A percentile compares a stretch with the other conserved stretches of the same genome.
phyloP scores from a whole-genome alignment of 2,888 invertebrate species.

The Pollenia angustigena region DNA sequence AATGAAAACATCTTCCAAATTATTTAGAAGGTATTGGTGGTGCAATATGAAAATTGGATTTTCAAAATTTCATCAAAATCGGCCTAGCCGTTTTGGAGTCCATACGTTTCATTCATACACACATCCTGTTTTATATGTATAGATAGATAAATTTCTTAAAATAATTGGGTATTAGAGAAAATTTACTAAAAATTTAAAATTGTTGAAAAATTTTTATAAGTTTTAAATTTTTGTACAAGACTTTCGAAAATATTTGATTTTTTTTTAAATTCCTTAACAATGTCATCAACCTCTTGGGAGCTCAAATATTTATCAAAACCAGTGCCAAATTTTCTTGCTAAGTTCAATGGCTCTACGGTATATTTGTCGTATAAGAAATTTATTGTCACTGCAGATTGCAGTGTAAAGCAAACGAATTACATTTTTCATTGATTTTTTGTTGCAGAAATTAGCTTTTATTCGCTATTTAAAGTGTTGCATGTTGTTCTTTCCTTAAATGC shows the following conservation, averaged over 20 bases:
- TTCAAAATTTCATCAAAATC: no score
- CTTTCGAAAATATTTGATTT: neutral
- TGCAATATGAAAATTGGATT: no score
- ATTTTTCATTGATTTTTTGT: slow-evolving; percentile 46
- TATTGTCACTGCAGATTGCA: slow-evolving; percentile 73
- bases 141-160: no score
- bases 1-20: no score
- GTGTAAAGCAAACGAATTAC: slow-evolving; percentile 60
- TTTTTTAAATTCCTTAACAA: neutral
- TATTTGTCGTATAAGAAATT: slow-evolving; percentile 50
- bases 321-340: slow-evolving; percentile 4
- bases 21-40: no score
- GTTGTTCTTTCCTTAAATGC: slow-evolving; percentile 28
- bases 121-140: no score
- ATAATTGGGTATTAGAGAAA: no score
- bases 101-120: no score
- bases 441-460: slow-evolving; percentile 47
- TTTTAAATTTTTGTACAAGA: no score
- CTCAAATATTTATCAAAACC: neutral
- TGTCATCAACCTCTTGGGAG: neutral
- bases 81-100: no score
- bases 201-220: no score
- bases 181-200: no score
- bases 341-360: slow-evolving; percentile 51
- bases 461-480: slow-evolving; percentile 17